Evolutionary conservation across 2,113 vertebrate genomes (phyloP).

Genomic region (Megaceryle torquata): DNA sequence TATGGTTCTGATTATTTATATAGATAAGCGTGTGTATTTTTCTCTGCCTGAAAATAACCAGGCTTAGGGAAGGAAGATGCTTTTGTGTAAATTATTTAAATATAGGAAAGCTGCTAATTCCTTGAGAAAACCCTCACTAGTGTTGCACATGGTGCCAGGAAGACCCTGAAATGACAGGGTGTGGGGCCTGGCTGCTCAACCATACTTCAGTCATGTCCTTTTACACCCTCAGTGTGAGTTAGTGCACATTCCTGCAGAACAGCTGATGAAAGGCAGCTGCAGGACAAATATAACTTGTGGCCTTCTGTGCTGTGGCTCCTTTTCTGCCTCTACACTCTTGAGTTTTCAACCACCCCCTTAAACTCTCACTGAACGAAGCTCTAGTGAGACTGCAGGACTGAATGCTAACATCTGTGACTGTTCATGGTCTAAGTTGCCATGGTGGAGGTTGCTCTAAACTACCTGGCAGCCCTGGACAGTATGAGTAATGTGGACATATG

Average conservation of each 20-base stretch:
- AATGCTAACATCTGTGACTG: background rate
- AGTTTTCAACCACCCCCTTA: background rate
- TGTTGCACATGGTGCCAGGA: fast-evolving
- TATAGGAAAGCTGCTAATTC: constrained; percentile 34
- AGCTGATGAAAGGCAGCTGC: constrained; percentile 16
- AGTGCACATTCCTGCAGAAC: background rate
- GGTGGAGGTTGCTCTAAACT: background rate
- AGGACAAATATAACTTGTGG: background rate
- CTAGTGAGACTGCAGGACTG: background rate
- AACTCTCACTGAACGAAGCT: background rate
- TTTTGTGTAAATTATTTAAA: constrained; percentile 46
- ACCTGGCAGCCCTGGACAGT: background rate
- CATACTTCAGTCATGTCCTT: fast-evolving
- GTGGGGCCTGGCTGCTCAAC: background rate
- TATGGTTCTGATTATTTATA: constrained; percentile 62
- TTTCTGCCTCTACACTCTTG: fast-evolving
- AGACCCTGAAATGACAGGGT: background rate
- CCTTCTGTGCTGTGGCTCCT: background rate
- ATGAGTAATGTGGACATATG: background rate
- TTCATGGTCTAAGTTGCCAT: background rate
- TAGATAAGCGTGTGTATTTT: constrained; percentile 39
- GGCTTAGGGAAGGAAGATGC: constrained; percentile 15
- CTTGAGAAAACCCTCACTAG: background rate
- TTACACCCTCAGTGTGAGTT: background rate
- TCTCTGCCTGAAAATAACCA: constrained; percentile 34